Base-by-base conservation (phyloP, 1,140 invertebrate genomes). In the Melitaea cinxia region DNA sequence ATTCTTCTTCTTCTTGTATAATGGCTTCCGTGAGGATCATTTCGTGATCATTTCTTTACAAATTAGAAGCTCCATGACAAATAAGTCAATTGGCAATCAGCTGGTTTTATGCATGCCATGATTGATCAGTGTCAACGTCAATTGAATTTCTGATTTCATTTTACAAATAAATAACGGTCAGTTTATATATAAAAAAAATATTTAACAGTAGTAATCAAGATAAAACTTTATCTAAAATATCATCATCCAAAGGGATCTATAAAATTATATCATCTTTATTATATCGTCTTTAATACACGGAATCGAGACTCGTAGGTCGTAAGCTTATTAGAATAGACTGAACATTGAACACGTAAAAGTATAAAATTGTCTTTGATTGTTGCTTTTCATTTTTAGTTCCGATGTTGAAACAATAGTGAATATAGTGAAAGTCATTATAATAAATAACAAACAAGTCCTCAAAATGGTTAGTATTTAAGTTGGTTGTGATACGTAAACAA, bases 381-480 rank as follows among this genome's bases (percentile, higher is more conserved):
- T 85, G 85, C 39, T 67, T 86, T 87, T 88, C 78, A 82, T 75
- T 82, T 86, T 82, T 85, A 78, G 79, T 80, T 85, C 80, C 72
- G 85, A 90, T 90, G 88, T 89, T 81, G 82, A 90, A 91, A 91
- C 87, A 90, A 89, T 79, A 88, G 86, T 86, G 84, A 89, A 86
- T 86, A 83, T 88, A 68, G 77, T 79, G 78, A 81, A 81, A 81
- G 77, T 78, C 73, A 77, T 74, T 73, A 79, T 75, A 85, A 79
- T 65, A 82, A 82, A 73, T 85, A 84, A 78, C 71, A 82, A 79
- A 84, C 77, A 83, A 75, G 70, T 69, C 60, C 67, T 66, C 62
- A 91, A 88, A 91, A 91, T 91, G 88, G 78, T 79, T 75, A 68
- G 72, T 79, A 68, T 61, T 45, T 37, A 64, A 19, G 17, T 26